A percentile compares a stretch with the other conserved stretches of the same genome.
phyloP scores from a whole-genome alignment of 2,113 vertebrate species.

The Hippocampus barbouri region DNA sequence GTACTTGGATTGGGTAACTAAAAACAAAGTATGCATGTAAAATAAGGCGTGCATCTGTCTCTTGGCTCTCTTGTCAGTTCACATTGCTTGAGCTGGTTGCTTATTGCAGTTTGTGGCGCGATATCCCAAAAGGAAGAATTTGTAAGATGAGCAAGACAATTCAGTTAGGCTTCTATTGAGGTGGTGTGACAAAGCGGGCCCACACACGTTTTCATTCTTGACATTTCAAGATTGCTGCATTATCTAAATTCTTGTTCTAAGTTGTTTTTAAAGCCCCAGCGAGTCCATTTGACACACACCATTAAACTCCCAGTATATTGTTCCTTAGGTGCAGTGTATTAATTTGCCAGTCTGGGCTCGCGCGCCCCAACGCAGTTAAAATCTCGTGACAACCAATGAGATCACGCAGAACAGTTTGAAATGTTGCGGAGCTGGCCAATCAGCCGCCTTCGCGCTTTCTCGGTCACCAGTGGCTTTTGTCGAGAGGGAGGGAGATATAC shows the following conservation, averaged over 20 bases:
- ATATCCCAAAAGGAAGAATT: not conserved
- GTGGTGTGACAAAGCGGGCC: too few relatives aligned
- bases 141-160: too few relatives aligned
- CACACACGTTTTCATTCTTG: too few relatives aligned
- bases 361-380: constrained; percentile 32
- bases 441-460: constrained; percentile 71
- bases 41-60: too few relatives aligned
- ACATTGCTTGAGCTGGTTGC: not conserved
- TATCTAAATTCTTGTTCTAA: too few relatives aligned
- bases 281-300: not conserved
- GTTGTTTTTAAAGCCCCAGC: too few relatives aligned
- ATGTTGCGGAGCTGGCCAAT: constrained; percentile 62
- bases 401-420: constrained; percentile 51
- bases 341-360: not conserved
- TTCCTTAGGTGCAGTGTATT: not conserved
- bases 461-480: constrained; percentile 48
- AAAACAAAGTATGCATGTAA: too few relatives aligned
- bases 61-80: too few relatives aligned
- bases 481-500: constrained; percentile 66
- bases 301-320: too few relatives aligned
- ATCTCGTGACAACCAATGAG: constrained; percentile 55
- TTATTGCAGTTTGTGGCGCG: not conserved
- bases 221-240: too few relatives aligned
- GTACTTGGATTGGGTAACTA: too few relatives aligned
- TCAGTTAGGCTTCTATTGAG: too few relatives aligned